These are phyloP conservation scores for Tiphia femorata DNA, from an alignment of 2,888 invertebrate genomes.

Conservation along the genomic window DNA sequence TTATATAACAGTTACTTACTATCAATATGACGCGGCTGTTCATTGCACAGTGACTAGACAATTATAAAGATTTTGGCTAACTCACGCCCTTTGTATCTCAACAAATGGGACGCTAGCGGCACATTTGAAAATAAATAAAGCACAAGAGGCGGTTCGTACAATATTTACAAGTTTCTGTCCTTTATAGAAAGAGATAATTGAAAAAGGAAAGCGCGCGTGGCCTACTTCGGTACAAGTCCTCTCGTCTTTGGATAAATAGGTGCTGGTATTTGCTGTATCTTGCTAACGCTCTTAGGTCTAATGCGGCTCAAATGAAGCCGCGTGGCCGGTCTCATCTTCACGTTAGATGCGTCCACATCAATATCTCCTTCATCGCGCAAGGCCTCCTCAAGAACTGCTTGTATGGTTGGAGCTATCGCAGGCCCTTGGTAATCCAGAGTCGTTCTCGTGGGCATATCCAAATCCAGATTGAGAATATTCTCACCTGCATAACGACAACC, in stretches of 20 bases:
- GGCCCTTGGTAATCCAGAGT: constrained; percentile 82
- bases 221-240: constrained; percentile 65
- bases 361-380: constrained; percentile 65
- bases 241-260: constrained; percentile 67
- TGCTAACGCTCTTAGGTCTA: constrained; percentile 63
- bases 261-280: constrained; percentile 61
- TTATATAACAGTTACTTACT: constrained; percentile 46
- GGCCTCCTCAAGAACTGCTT: constrained; percentile 70
- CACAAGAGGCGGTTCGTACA: constrained; percentile 28
- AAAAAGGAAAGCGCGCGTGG: background rate
- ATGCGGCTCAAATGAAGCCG: constrained; percentile 58
- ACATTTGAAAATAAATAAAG: constrained; percentile 21
- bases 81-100: constrained; percentile 11
- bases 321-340: constrained; percentile 52
- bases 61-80: constrained; percentile 39
- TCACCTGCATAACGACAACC: constrained; percentile 72
- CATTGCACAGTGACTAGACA: constrained; percentile 60
- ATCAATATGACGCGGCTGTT: constrained; percentile 48
- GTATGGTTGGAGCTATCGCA: constrained; percentile 79
- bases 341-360: constrained; percentile 65
- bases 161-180: constrained; percentile 37
- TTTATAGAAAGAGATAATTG: constrained; percentile 25
- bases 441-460: constrained; percentile 83
- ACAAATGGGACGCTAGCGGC: background rate
- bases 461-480: constrained; percentile 80